Conservation (phyloP, 2,113 vertebrate species). For the Crocuta crocuta region DNA sequence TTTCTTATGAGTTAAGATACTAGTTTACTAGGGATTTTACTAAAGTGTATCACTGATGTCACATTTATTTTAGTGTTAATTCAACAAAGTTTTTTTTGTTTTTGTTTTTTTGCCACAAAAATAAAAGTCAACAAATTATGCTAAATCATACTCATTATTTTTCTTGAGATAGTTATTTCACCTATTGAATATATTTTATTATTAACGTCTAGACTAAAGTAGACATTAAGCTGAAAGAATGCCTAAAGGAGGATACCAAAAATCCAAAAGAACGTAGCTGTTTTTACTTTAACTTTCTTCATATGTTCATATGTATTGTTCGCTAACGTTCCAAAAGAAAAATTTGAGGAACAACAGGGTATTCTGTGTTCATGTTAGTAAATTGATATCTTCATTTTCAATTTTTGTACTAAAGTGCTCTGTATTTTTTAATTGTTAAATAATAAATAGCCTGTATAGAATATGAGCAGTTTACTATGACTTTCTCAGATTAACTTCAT, state of each 20-base stretch:
- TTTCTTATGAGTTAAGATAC: not conserved
- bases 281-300: not conserved
- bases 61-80: not conserved
- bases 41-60: not conserved
- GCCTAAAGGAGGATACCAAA: not conserved
- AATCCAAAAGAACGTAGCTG: not conserved
- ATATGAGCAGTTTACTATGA: not conserved
- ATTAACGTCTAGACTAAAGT: not conserved
- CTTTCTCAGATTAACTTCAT: not conserved
- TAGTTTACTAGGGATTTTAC: slow-evolving; percentile 7
- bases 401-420: not conserved
- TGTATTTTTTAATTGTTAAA: not conserved
- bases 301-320: not conserved
- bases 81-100: not conserved
- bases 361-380: not conserved
- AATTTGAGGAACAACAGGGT: not conserved
- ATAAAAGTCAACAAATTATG: not conserved
- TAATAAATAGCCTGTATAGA: not conserved
- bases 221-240: not conserved
- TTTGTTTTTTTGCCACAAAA: not conserved
- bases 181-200: not conserved
- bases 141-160: not conserved
- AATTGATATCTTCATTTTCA: not conserved
- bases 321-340: not conserved
- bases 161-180: not conserved